Conservation (phyloP, 2,888 invertebrate genomes). For the Calameuta pallipes region DNA sequence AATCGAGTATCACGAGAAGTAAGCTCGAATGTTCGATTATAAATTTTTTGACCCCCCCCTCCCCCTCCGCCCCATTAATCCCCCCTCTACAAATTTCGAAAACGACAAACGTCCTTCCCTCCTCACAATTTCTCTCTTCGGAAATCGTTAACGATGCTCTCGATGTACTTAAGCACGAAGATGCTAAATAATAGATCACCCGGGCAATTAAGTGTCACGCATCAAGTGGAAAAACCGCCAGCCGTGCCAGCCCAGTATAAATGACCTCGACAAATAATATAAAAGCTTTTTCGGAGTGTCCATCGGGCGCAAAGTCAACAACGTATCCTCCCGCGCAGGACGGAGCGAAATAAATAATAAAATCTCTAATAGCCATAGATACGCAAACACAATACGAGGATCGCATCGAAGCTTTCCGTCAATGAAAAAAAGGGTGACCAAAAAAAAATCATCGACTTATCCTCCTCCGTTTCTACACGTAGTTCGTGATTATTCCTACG, state of each 20-base stretch:
- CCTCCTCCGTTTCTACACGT: neutral
- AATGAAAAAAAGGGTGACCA: no score
- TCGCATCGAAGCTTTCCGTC: no score
- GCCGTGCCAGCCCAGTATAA: neutral
- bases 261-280: neutral
- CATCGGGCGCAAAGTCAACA: neutral
- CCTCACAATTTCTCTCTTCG: neutral
- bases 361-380: neutral
- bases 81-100: rapidly evolving
- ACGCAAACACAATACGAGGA: neutral
- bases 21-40: neutral
- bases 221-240: neutral
- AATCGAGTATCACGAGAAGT: neutral
- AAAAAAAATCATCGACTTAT: neutral
- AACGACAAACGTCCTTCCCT: neutral
- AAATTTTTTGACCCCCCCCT: constrained; percentile 22
- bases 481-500: neutral
- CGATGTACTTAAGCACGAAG: neutral
- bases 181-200: neutral
- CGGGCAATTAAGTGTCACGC: neutral
- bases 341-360: neutral
- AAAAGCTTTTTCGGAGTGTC: neutral
- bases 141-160: neutral
- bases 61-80: neutral
- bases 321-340: neutral